These are phyloP conservation scores for Harpalus rufipes DNA, from an alignment of 2,888 invertebrate species.

Conservation along the genomic window DNA sequence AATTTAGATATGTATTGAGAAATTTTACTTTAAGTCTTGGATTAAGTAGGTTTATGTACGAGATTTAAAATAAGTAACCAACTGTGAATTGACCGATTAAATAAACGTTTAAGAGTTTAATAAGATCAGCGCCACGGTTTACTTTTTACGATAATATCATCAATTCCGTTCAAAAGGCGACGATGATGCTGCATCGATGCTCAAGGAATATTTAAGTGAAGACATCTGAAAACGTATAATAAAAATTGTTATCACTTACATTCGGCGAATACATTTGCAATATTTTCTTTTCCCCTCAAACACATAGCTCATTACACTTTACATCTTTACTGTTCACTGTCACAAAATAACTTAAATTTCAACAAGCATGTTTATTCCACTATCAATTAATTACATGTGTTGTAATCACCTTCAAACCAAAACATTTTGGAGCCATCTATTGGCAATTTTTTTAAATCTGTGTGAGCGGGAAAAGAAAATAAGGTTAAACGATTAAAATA, in stretches of 20 bases:
- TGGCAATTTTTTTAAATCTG: not conserved
- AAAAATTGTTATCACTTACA: not conserved
- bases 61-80: constrained; percentile 59
- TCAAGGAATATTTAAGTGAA: constrained; percentile 25
- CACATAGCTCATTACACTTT: not conserved
- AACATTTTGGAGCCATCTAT: not conserved
- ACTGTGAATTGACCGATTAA: constrained; percentile 61
- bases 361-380: not conserved
- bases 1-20: constrained; percentile 66
- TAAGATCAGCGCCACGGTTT: constrained; percentile 44
- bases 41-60: constrained; percentile 63
- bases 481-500: too few species aligned
- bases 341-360: not conserved
- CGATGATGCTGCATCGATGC: constrained; percentile 43
- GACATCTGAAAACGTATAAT: constrained; percentile 46
- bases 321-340: not conserved
- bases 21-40: constrained; percentile 57
- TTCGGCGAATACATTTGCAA: not conserved
- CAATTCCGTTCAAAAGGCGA: constrained; percentile 20
- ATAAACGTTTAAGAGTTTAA: constrained; percentile 47
- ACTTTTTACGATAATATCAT: constrained; percentile 36
- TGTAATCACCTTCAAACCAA: not conserved
- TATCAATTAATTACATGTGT: not conserved
- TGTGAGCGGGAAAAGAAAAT: not conserved
- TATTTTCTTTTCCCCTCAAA: not conserved